phyloP scores from a whole-genome alignment of 1,140 invertebrate species.

The Drosophila jambulina region DNA sequence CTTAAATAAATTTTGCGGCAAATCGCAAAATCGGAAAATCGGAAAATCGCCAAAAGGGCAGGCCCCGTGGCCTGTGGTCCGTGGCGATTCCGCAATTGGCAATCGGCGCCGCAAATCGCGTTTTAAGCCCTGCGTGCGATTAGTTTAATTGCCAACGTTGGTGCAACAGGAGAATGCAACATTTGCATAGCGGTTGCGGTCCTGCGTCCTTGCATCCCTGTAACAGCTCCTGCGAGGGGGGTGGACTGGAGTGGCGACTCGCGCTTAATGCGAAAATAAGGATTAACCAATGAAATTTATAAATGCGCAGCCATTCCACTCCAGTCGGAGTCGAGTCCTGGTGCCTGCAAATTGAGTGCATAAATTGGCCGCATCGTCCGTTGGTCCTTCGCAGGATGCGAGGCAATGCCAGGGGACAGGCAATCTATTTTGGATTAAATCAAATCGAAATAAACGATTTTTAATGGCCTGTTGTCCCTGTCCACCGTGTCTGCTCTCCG shows the following conservation, averaged over 20 bases:
- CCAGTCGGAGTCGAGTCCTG: not conserved
- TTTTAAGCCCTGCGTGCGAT: conserved; percentile 84
- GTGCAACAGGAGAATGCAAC: conserved; percentile 72
- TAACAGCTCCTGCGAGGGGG: not conserved
- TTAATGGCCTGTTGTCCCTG: conserved; percentile 70
- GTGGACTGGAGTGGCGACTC: not conserved
- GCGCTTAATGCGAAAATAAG: conserved; percentile 82
- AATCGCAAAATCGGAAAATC: conserved; percentile 59
- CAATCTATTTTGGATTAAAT: conserved; percentile 85
- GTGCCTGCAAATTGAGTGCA: conserved; percentile 80
- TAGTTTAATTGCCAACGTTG: conserved; percentile 82
- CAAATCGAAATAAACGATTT: conserved; percentile 85
- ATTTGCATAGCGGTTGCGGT: conserved; percentile 69
- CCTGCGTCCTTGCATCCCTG: not conserved
- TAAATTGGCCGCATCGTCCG: conserved; percentile 70
- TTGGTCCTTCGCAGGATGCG: not conserved
- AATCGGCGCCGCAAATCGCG: conserved; percentile 82
- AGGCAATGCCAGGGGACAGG: conserved; percentile 51
- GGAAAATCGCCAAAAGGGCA: conserved; percentile 48
- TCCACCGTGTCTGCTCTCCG: conserved; percentile 5
- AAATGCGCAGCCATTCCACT: conserved; percentile 55
- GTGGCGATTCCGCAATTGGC: conserved; percentile 49
- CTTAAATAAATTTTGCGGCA: conserved; percentile 73
- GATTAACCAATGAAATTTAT: conserved; percentile 85
- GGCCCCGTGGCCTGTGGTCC: conserved; percentile 7